Conservation (phyloP, 2,113 vertebrate genomes). For the Mus musculus region GRCm39 chr12:39973001-39973500, state of each 20-base stretch:
- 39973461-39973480: neutral
- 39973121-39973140: neutral
- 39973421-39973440: neutral
- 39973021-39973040: neutral
- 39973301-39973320: neutral
- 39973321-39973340: neutral
- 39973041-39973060: neutral
- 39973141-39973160: neutral
- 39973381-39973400: constrained; percentile 6
- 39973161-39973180: neutral
- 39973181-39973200: neutral
- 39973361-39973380: neutral
- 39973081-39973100: neutral
- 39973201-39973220: neutral
- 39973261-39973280: neutral
- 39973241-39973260: neutral
- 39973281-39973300: neutral
- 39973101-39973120: neutral
- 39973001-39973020: neutral
- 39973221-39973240: neutral
- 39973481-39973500: neutral
- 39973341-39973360: neutral
- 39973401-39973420: neutral
- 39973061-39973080: neutral
- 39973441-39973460: neutral